Base-by-base conservation (phyloP, 1,140 invertebrate genomes). In the Leptopilina clavipes region DNA sequence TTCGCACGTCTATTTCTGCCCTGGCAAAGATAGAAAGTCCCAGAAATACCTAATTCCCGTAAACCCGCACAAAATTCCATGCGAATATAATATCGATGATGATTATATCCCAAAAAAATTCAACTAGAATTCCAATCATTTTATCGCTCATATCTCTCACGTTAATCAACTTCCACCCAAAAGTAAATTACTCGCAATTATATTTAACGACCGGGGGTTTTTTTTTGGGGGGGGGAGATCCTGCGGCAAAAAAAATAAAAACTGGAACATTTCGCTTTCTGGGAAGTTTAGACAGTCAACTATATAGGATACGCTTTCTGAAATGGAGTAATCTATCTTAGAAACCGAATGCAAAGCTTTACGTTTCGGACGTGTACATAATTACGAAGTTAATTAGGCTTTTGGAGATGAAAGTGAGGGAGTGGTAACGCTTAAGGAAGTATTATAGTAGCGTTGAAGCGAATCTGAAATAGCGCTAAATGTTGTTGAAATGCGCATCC, bases 311-410 rank as follows among this genome's bases (percentile, higher is more conserved):
- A n/a, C n/a, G n/a, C n/a, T n/a, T n/a, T n/a, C n/a, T 31, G 25
- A 31, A 31, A 31, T 31, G 25, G 25, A 31, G 25, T 31, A 31
- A 31, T 31, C 25, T 9, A 40, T 40, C 37, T 54, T 17, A 76
- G 70, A 43, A 31, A 77, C 37, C 70, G 54, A 71, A 45, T 59
- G 74, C 65, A 81, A 82, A 80, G 54, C 70, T 59, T 72, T 77
- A 76, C 77, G n/a, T 71, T 81, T 76, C 73, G 70, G 71, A 79
- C 43, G 75, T 79, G 84, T 79, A 84, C 78, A 79, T 84, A 85
- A 85, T 85, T 84, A 84, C 78, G 72, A 81, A 84, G 76, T 85
- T 83, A 85, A 84, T 84, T 85, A 83, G 76, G 70, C 73, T 77
- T 79, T 77, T 65, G 73, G 56, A 83, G 75, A 80, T 82, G 77